Evolutionary conservation across 2,888 invertebrate genomes (phyloP).

Genomic region (Idaea dimidiata): DNA sequence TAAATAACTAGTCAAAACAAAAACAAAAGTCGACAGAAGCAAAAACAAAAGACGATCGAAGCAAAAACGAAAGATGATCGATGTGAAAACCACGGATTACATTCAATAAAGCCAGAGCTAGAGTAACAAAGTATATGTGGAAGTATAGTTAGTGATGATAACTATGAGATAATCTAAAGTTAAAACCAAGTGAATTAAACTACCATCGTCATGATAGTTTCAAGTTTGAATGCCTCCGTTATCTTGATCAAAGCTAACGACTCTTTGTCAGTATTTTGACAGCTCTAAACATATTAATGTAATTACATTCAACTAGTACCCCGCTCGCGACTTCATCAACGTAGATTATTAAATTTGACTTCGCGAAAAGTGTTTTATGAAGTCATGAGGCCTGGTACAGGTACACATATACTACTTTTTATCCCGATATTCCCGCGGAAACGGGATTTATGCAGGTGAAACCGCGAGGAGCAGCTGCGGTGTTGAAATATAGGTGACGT

Average conservation of each 20-base stretch:
- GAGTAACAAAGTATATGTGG: background rate
- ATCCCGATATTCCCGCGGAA: too few relatives aligned
- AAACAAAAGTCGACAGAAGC: too few relatives aligned
- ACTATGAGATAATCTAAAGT: conserved; percentile 6
- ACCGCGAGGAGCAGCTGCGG: too few relatives aligned
- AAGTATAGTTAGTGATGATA: background rate
- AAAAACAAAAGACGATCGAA: too few relatives aligned
- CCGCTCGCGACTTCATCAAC: background rate
- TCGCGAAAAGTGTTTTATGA: background rate
- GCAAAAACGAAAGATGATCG: too few relatives aligned
- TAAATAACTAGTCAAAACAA: too few relatives aligned
- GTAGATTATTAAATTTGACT: background rate
- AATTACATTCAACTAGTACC: conserved; percentile 12
- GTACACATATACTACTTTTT: too few relatives aligned
- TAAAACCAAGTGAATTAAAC: background rate
- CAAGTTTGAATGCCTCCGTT: conserved; percentile 4
- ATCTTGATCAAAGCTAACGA: conserved; percentile 20
- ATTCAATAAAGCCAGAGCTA: too few relatives aligned
- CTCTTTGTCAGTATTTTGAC: conserved; percentile 21
- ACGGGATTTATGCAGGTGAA: too few relatives aligned
- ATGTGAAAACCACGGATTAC: too few relatives aligned
- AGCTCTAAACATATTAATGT: conserved; percentile 16
- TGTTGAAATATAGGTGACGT: too few relatives aligned
- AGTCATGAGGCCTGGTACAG: too few relatives aligned
- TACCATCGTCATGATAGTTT: background rate